Evolutionary conservation across 2,797 vertebrate species (phyloP).

Genomic region (Bradypus variegatus): DNA sequence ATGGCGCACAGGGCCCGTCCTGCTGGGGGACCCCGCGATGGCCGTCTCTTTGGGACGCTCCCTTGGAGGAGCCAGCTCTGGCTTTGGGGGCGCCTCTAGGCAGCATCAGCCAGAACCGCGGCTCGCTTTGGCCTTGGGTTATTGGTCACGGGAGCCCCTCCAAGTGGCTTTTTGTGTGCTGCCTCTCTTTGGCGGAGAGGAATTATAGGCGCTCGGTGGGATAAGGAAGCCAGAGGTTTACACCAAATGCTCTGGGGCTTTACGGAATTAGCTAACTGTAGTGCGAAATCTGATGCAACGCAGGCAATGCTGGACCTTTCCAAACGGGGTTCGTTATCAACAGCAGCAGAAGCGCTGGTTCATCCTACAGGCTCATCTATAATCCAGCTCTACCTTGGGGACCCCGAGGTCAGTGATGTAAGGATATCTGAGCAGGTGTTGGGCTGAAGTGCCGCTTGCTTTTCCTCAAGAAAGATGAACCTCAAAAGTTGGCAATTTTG

Average conservation of each 20-base stretch:
- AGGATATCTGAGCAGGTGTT: neutral
- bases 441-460: neutral
- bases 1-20: neutral
- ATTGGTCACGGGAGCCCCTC: neutral
- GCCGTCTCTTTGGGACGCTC: neutral
- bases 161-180: neutral
- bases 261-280: rapidly evolving
- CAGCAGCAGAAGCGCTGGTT: neutral
- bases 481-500: neutral
- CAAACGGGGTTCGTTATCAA: neutral
- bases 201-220: neutral
- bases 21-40: rapidly evolving
- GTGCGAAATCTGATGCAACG: neutral
- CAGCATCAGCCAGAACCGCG: neutral
- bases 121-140: neutral
- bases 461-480: neutral
- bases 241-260: neutral
- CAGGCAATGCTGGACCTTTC: neutral
- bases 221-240: neutral
- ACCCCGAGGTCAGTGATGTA: neutral
- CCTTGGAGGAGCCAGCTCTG: too few species aligned
- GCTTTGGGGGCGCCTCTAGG: too few species aligned
- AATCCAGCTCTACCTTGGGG: neutral
- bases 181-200: neutral
- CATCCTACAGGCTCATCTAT: neutral